Evolutionary conservation across 30 jellyfish, hydroid and myxozoan species (phyloP).

Genomic region (Turritopsis dohrnii): DNA sequence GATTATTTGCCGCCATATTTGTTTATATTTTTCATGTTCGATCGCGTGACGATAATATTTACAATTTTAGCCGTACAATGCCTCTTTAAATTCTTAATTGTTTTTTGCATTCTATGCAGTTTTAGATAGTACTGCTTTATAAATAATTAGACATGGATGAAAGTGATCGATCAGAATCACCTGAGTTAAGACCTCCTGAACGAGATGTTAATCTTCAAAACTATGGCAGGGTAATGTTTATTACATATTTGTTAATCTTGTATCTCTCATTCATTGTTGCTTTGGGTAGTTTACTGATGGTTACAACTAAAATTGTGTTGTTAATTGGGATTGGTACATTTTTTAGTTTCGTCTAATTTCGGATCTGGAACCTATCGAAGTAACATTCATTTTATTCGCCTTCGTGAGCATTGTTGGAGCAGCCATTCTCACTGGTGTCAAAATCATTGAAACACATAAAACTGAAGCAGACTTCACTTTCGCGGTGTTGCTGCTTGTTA

Average conservation of each 20-base stretch:
- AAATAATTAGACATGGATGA: neutral
- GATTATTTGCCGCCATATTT: no score
- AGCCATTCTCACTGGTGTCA: conserved; percentile 44
- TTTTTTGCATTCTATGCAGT: neutral
- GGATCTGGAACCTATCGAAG: conserved; percentile 65
- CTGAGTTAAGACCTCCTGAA: neutral
- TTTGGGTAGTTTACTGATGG: neutral
- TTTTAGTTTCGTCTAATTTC: conserved; percentile 57
- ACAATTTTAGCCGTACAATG: no score
- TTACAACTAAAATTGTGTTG: neutral
- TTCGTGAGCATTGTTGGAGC: conserved; percentile 56
- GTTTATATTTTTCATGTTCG: no score
- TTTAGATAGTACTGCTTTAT: no score
- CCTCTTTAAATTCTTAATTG: neutral
- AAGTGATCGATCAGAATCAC: conserved; percentile 8
- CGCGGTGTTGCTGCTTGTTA: conserved; percentile 57
- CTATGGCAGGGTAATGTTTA: neutral
- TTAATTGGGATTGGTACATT: conserved; percentile 14
- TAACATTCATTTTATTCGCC: conserved; percentile 47
- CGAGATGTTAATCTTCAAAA: neutral
- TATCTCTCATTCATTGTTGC: conserved; percentile 7
- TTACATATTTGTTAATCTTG: neutral
- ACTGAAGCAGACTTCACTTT: conserved; percentile 44
- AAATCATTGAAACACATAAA: conserved; percentile 14
- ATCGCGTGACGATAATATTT: no score